Conservation (phyloP, 1,140 invertebrate genomes). For the Meloidogyne floridensis region DNA sequence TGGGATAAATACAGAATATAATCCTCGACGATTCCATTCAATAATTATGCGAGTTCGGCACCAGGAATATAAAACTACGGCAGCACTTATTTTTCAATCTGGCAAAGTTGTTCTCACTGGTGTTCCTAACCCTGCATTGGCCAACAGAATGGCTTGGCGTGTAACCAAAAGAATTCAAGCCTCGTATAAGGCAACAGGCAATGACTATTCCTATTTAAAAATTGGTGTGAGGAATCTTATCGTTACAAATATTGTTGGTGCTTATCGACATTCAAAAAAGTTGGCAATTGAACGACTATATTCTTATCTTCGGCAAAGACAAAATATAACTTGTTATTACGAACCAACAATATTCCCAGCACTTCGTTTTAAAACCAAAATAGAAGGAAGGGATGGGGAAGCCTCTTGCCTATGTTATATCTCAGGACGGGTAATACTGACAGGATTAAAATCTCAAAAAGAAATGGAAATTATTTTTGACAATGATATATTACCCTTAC, state of each 20-base stretch:
- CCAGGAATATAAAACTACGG: background rate
- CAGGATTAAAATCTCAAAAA: background rate
- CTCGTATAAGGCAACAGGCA: too few species aligned
- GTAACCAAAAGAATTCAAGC: background rate
- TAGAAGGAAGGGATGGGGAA: background rate
- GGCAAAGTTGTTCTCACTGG: background rate
- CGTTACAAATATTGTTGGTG: constrained; percentile 2
- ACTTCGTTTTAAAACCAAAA: background rate
- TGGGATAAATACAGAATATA: background rate
- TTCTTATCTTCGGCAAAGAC: too few species aligned
- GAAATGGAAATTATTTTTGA: background rate
- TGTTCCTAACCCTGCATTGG: background rate
- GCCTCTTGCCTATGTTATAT: background rate
- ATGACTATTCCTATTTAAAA: too few species aligned
- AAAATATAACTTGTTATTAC: background rate
- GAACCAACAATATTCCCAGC: constrained; percentile 10
- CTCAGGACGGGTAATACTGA: constrained; percentile 2
- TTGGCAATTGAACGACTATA: background rate
- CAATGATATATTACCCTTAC: background rate
- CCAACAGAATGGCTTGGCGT: background rate
- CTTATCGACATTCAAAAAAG: background rate
- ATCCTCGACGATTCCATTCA: constrained; percentile 1
- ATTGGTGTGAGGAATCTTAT: background rate
- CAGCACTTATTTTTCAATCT: background rate
- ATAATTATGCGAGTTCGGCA: constrained; percentile 7